Base-by-base conservation (phyloP, 37 sponge, comb jelly and placozoan species). In the Axinella damicornis region DNA sequence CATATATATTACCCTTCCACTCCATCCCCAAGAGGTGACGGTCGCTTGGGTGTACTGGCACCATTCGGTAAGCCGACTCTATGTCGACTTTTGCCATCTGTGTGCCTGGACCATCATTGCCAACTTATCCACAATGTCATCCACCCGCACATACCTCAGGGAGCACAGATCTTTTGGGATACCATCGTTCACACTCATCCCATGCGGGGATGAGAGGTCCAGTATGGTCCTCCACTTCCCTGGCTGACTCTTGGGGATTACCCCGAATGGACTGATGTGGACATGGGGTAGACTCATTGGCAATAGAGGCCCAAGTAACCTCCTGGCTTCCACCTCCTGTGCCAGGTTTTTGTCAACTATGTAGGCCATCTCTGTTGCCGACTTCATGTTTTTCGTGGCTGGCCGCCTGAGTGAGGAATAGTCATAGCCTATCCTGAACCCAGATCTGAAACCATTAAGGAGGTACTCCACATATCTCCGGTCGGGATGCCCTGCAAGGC, bases 41-140 rank as follows among this genome's bases (percentile, higher is more conserved):
- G 79, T 77, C 78, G 18, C 46, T 71, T 12, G 60, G 78, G 55
- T 85, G 79, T 16, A 85, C 71, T 1, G 87, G 87, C 19, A 85
- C 54, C 18, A 40, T 24, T 12, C 87, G 30, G 77, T 69, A 85
- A 22, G 87, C 87, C 22, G 39, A 20, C 39, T 77, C 32, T 25
- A 85, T 18, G 33, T 85, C 87, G 15, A 76, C 2, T 64, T 84
- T 84, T 2, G 73, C 73, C 73, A 72, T 37, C 2, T 21, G 54
- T 18, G 73, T 34, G 2, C 73, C 73, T 27, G 5, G 36, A 53
- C 73, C 17, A 53, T 19, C 30, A 18, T 24, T 15, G 11, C 60
- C 17, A 75, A 22, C 53, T 25, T 57, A 1, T 21, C 1, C 33
- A 33, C 58, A 24, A 75, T 58, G 18, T 75, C 60, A 16, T 75